Conservation (phyloP, 2,113 vertebrate species). For the Corynorhinus townsendii region DNA sequence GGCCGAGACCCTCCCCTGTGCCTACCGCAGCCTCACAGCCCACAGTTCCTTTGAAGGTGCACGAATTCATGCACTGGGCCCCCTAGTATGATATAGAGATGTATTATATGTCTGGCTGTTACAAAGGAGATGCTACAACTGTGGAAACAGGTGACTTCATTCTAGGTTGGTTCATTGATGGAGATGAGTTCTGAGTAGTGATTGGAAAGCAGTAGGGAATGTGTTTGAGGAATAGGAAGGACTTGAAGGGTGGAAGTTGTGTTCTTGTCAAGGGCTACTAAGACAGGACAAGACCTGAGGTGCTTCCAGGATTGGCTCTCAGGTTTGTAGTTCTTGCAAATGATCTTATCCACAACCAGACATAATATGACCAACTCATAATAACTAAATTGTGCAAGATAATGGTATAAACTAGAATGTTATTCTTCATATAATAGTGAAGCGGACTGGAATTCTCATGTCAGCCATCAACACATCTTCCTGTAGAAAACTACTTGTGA, state of each 20-base stretch:
- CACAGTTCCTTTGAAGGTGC: no score
- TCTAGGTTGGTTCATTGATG: background rate
- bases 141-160: background rate
- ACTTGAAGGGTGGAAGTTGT: accelerated
- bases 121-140: background rate
- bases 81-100: no score
- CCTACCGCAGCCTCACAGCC: no score
- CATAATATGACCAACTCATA: background rate
- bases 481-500: background rate
- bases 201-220: background rate
- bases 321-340: background rate
- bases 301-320: no score
- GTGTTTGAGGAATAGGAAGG: background rate
- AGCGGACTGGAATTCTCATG: background rate
- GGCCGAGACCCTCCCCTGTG: no score
- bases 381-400: background rate
- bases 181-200: background rate
- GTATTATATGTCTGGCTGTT: background rate
- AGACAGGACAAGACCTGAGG: no score
- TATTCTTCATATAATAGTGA: background rate
- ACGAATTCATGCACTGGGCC: no score
- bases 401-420: background rate
- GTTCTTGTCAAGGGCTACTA: background rate
- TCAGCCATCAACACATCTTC: background rate
- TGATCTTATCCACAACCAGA: background rate